A percentile compares a stretch with the other conserved stretches of the same genome.
Evolutionary conservation across 2,797 vertebrate genomes (phyloP).

Genomic region (Sorex maritimensis): DNA sequence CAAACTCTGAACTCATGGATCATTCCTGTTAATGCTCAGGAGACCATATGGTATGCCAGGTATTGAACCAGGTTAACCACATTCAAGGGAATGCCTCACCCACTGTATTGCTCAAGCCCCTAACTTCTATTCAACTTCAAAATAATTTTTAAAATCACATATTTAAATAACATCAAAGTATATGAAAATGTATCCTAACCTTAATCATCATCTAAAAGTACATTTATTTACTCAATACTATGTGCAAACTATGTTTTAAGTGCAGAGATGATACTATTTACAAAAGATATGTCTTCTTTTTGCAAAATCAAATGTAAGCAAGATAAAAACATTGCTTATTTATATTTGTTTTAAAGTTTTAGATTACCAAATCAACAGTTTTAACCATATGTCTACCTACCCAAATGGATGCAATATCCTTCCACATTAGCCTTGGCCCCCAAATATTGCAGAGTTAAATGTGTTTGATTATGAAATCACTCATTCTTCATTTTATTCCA

Average conservation of each 20-base stretch:
- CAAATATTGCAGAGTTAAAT: too few species aligned
- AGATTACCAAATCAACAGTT: neutral
- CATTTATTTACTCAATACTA: neutral
- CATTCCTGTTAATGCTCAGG: too few species aligned
- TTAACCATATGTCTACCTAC: neutral
- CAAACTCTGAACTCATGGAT: too few species aligned
- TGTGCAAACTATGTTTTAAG: neutral
- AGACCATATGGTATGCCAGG: too few species aligned
- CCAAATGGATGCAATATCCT: neutral
- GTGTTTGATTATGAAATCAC: neutral
- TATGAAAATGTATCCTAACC: neutral
- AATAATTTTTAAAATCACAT: too few species aligned
- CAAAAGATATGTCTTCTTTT: neutral
- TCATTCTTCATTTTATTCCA: neutral
- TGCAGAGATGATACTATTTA: neutral
- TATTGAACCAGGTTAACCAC: too few species aligned
- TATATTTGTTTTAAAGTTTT: neutral
- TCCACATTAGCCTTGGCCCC: neutral
- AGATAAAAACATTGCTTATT: neutral
- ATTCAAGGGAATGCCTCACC: too few species aligned
- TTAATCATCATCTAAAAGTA: neutral
- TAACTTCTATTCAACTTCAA: too few species aligned
- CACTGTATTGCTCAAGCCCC: too few species aligned
- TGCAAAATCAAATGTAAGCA: too few species aligned
- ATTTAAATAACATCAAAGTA: too few species aligned